phyloP scores from a whole-genome alignment of 1,140 invertebrate species.

The Homarus americanus region DNA sequence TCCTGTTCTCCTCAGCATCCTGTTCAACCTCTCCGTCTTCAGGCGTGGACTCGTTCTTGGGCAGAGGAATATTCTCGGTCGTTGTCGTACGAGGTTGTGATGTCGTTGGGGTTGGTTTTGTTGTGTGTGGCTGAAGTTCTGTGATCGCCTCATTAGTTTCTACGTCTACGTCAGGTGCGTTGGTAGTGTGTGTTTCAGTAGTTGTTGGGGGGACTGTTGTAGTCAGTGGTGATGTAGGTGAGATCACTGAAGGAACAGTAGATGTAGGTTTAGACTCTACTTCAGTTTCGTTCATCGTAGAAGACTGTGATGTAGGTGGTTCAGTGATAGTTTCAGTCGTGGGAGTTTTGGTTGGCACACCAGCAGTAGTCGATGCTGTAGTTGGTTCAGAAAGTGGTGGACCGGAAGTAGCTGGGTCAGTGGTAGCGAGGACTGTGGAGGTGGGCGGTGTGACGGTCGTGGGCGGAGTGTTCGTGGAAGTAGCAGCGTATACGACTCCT shows the following conservation, averaged over 20 bases:
- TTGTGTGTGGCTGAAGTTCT: not conserved
- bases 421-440: not conserved
- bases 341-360: not conserved
- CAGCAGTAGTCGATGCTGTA: not conserved
- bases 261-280: not conserved
- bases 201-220: not conserved
- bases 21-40: not conserved
- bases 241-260: not conserved
- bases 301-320: not conserved
- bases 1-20: not conserved
- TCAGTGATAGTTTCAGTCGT: too few species aligned
- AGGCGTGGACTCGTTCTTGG: not conserved
- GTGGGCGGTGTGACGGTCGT: not conserved
- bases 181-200: not conserved
- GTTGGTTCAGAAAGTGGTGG: not conserved
- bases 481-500: not conserved
- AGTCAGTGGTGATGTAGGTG: not conserved
- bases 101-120: not conserved
- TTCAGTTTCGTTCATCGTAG: not conserved
- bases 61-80: not conserved
- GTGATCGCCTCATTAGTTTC: not conserved
- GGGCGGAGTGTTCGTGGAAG: not conserved
- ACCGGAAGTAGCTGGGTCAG: not conserved
- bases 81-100: not conserved
- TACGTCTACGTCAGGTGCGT: not conserved